Evolutionary conservation across 1,140 invertebrate species (phyloP), one percentile per base, ranked within the genome.

Genomic region (Luehdorfia chinensis): DNA sequence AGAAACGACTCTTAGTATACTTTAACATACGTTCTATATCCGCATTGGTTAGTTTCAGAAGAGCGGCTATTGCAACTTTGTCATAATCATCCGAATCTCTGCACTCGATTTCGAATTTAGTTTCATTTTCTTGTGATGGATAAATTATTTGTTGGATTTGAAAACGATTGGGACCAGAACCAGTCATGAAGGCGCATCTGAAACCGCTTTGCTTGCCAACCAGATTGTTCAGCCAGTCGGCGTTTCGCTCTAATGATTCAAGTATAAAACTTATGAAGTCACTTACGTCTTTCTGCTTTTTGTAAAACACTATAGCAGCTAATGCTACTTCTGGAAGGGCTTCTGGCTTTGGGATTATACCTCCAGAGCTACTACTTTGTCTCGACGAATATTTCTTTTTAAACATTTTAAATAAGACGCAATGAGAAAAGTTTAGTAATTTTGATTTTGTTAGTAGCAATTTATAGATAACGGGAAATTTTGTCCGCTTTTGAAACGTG

Each of bases 121-220:
- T 47, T 43, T 68, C 56, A 14, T 63, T 39, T 4, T 68, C 62
- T 28, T 44, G 45, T 9, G 53, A 55, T 4, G 80, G 80, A 36
- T 84, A 84, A 14, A 84, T 78, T 13, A 73, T 66, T 58, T 81
- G 63, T 51, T 75, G 72, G 1, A 81, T 46, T 44, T 79, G 70
- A 41, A 84, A 84, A 36, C 80, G 58, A 47, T 84, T 81, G 4
- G 80, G 80, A 2, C 80, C 80, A 12, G 75, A 64, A 15, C 80
- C 80, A 1, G 61, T 59, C 70, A 84, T 66, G 25, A 81, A 50
- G 1, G 64, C 80, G 37, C 77, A 81, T 55, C 53, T 67, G 51
- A 84, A 84, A 53, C 71, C 64, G 11, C 55, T 58, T 47, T 78
- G 74, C 33, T 66, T 68, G 9, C 53, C 55, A 1, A 80, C 59